Evolutionary conservation across 2,888 invertebrate genomes (phyloP).

Genomic region (Pelosia muscerda): DNA sequence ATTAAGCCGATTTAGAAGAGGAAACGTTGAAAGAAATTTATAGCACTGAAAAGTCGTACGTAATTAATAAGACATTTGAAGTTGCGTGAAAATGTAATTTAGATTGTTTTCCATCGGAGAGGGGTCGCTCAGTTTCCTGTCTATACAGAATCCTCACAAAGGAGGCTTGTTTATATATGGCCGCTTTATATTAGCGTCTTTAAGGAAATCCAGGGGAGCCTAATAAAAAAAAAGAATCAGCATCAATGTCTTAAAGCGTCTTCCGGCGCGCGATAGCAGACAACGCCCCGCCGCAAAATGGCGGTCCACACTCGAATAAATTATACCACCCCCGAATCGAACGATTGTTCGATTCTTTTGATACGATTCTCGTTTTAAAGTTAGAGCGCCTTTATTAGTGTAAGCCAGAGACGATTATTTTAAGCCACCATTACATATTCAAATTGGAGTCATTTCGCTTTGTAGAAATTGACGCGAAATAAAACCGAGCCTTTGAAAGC

Average conservation of each 20-base stretch:
- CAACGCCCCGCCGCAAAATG: conserved; percentile 83
- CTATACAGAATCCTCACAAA: conserved; percentile 76
- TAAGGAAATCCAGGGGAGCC: conserved; percentile 82
- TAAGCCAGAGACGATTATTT: conserved; percentile 86
- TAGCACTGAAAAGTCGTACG: conserved; percentile 86
- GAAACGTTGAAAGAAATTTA: conserved; percentile 86
- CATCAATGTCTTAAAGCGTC: conserved; percentile 86
- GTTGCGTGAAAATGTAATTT: conserved; percentile 88
- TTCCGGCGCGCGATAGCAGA: conserved; percentile 80
- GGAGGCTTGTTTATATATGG: conserved; percentile 85
- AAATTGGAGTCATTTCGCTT: conserved; percentile 86
- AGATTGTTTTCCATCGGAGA: conserved; percentile 83
- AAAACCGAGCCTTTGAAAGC: conserved; percentile 82
- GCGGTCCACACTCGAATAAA: conserved; percentile 86
- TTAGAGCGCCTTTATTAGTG: conserved; percentile 84
- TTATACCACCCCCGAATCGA: conserved; percentile 83
- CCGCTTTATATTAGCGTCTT: conserved; percentile 86
- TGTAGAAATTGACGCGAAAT: conserved; percentile 86
- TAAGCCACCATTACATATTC: conserved; percentile 87
- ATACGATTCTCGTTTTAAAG: conserved; percentile 82
- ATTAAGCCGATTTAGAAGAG: conserved; percentile 81
- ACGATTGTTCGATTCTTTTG: conserved; percentile 86
- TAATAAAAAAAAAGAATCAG: conserved; percentile 86
- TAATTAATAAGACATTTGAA: conserved; percentile 87
- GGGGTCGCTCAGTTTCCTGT: conserved; percentile 79